Evolutionary conservation across 2,113 vertebrate genomes (phyloP), one percentile per base, ranked within the genome.

Genomic region (Spea multiplicata): DNA sequence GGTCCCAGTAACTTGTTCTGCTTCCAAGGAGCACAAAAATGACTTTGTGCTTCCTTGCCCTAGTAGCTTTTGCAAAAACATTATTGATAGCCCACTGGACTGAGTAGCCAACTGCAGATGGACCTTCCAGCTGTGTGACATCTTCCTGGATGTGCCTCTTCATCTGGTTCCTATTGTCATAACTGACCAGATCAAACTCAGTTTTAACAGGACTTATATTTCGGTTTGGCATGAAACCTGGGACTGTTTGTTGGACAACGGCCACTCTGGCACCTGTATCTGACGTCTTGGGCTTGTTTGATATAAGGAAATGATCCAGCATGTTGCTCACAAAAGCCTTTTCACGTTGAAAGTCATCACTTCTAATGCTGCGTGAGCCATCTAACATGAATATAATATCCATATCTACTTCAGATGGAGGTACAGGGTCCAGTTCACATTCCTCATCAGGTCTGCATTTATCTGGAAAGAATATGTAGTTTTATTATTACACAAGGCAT

Each of bases 361-460:
- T 74, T 52, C 84, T 83, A 4, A 97, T 44, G 64, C 88, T 85
- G 5, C 7, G 76, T 76, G 96, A 96, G 71, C 94, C 76, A 52
- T 97, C 96, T 82, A 95, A 68, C 77, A 96, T 47, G 55, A 95
- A 82, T 0, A 85, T 90, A 70, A 97, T 82, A 85, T 97, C 95
- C 86, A 92, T 44, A 6, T 94, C 86, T 10, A 88, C 86, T 3
- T 74, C 16, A 85, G 92, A 83, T 3, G 87, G 87, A 16, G 0
- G 1, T 3, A 75, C 45, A 53, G 44, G 70, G 30, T 83, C 81
- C 10, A 69, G 71, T 16, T 74, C 1, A 8, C 95, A 96, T 13
- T 81, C 78, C 0, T 8, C 46, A 6, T 74, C 77, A 5, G 85
- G 91, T 1, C 8, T 85, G 78, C 96, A 98, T 48, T 89, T 87